A percentile compares a stretch with the other conserved stretches of the same genome.
These are phyloP conservation scores for Valencia hispanica DNA, from an alignment of 2,797 vertebrate genomes.

Conservation along the genomic window DNA sequence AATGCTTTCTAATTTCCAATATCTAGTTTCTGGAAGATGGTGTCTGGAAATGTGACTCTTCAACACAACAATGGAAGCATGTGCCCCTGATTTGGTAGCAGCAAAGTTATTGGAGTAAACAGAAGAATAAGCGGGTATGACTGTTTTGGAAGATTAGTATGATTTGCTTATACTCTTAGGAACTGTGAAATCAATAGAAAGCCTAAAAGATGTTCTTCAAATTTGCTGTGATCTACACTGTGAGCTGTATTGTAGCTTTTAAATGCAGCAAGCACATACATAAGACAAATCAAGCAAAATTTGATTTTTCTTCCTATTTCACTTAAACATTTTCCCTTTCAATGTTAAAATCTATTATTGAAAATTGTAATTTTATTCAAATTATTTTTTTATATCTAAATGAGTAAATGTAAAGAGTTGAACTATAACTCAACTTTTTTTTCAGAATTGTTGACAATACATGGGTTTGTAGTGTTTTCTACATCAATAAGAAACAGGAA, in stretches of 20 bases:
- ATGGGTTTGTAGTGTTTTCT: conserved; percentile 1
- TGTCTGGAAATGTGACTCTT: not conserved
- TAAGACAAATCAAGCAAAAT: too few species aligned
- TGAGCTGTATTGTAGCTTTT: too few species aligned
- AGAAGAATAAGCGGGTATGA: not conserved
- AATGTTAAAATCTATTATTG: too few species aligned
- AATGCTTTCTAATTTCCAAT: not conserved
- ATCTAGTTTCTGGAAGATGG: not conserved
- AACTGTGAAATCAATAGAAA: not conserved
- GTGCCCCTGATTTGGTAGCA: not conserved
- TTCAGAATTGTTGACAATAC: conserved; percentile 22
- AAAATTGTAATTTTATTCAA: too few species aligned
- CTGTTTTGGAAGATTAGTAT: not conserved
- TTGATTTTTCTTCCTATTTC: too few species aligned
- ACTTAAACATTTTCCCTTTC: too few species aligned
- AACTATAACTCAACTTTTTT: not conserved
- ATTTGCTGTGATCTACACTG: too few species aligned
- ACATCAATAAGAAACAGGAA: conserved; percentile 4
- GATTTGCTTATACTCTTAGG: not conserved
- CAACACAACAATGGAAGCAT: conserved; percentile 1
- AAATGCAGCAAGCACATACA: too few species aligned
- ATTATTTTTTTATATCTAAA: not conserved
- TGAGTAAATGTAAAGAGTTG: not conserved
- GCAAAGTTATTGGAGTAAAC: conserved; percentile 15
- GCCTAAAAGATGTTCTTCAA: not conserved